These are phyloP conservation scores for Drosophila leonis DNA, from an alignment of 2,888 invertebrate genomes.

Conservation along the genomic window DNA sequence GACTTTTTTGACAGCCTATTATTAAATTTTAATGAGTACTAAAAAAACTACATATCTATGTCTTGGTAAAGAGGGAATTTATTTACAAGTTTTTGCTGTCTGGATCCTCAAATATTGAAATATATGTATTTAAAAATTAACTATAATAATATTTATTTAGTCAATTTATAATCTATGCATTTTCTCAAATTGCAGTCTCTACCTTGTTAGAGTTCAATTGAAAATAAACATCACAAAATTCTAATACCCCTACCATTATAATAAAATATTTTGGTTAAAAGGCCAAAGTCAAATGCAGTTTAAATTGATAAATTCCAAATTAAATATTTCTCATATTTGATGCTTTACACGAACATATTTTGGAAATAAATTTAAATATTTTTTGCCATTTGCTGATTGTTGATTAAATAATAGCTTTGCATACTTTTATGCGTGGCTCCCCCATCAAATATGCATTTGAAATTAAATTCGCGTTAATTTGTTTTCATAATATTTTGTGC, in stretches of 20 bases:
- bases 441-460: conserved; percentile 35
- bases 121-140: no score
- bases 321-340: background rate
- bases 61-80: no score
- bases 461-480: conserved; percentile 66
- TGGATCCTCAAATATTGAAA: no score
- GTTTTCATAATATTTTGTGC: conserved; percentile 41
- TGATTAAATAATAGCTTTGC: conserved; percentile 19
- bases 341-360: background rate
- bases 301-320: background rate
- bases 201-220: no score
- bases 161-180: no score
- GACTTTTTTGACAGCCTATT: no score
- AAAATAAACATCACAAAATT: no score
- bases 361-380: background rate
- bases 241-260: background rate
- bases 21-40: no score
- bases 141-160: no score
- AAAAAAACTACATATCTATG: no score
- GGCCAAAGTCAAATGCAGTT: background rate
- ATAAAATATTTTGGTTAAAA: background rate
- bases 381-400: background rate
- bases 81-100: no score
- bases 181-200: no score
- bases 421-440: conserved; percentile 20